These are phyloP conservation scores for Arge pagana DNA, from an alignment of 2,888 invertebrate species.

Conservation along the genomic window DNA sequence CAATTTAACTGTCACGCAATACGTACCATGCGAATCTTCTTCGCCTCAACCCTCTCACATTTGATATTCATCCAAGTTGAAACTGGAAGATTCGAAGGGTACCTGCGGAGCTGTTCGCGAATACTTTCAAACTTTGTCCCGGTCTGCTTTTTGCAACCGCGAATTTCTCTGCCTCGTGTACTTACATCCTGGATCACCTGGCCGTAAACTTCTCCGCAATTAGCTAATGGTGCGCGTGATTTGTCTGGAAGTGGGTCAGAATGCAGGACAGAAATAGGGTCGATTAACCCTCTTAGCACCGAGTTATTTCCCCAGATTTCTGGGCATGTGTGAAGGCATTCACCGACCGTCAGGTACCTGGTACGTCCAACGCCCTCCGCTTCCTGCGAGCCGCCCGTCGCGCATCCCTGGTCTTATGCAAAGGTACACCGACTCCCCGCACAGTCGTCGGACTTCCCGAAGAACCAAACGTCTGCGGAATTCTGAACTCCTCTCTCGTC, in stretches of 20 bases:
- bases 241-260: constrained; percentile 20
- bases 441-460: constrained; percentile 16
- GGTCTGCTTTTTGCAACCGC: no score
- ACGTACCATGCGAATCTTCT: no score
- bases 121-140: no score
- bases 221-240: no score
- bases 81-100: no score
- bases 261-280: constrained; percentile 29
- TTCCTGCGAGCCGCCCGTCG: constrained; percentile 4
- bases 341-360: constrained; percentile 44
- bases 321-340: constrained; percentile 30
- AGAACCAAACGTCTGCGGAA: constrained; percentile 44
- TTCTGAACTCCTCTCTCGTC: constrained; percentile 35
- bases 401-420: constrained; percentile 28
- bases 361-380: constrained; percentile 43
- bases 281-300: constrained; percentile 43
- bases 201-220: no score
- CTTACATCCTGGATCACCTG: no score
- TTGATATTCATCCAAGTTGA: no score
- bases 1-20: no score
- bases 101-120: no score
- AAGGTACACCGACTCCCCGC: constrained; percentile 28
- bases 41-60: no score
- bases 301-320: constrained; percentile 40
- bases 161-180: no score